Evolutionary conservation across 2,113 vertebrate genomes (phyloP).

Genomic region (Gymnocephalus cernua): DNA sequence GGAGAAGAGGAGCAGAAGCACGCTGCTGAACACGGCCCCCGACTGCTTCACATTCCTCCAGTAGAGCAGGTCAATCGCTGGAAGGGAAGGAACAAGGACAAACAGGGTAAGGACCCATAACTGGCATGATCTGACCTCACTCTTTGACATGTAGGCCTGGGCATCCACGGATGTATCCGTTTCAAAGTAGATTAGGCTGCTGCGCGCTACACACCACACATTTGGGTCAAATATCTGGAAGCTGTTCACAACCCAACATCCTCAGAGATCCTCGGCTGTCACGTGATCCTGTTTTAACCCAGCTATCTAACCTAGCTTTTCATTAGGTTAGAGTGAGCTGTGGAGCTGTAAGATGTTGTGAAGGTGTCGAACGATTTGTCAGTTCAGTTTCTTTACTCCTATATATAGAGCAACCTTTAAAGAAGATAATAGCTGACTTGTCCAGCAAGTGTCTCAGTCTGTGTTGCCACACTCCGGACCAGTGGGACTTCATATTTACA

Average conservation of each 20-base stretch:
- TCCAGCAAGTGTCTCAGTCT: background rate
- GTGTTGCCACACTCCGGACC: background rate
- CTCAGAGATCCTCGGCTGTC: constrained; percentile 62
- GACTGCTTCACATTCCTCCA: constrained; percentile 98
- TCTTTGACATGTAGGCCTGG: background rate
- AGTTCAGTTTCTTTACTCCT: constrained; percentile 32
- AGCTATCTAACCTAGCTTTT: constrained; percentile 70
- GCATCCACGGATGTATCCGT: constrained; percentile 5
- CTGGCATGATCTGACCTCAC: background rate
- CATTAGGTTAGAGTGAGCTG: constrained; percentile 35
- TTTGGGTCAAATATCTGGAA: constrained; percentile 77
- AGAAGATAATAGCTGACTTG: constrained; percentile 46
- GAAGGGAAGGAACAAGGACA: constrained; percentile 44
- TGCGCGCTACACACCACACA: constrained; percentile 53
- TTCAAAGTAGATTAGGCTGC: constrained; percentile 43
- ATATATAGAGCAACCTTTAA: constrained; percentile 57
- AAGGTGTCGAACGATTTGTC: constrained; percentile 20
- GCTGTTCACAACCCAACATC: constrained; percentile 63
- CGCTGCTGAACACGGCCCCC: constrained; percentile 92
- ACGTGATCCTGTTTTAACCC: constrained; percentile 63
- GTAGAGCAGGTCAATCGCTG: constrained; percentile 97
- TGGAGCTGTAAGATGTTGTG: background rate
- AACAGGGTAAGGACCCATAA: constrained; percentile 32
- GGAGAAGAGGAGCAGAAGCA: constrained; percentile 96
- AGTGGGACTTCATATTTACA: background rate